Conservation (phyloP, 1,140 invertebrate genomes). For the Popillia japonica region DNA sequence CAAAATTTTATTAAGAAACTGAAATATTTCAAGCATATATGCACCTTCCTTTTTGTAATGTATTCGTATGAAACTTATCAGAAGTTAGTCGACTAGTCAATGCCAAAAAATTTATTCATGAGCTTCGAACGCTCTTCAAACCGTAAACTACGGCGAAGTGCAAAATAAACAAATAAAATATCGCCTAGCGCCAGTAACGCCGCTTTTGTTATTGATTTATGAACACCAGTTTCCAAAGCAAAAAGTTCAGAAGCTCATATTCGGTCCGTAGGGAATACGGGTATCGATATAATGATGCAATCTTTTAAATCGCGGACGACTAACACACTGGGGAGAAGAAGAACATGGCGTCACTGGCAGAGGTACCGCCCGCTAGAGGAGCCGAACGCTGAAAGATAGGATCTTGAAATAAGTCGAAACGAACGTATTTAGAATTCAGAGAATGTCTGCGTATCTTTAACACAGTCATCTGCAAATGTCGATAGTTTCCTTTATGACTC, state of each 20-base stretch:
- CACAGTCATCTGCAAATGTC: conserved; percentile 25
- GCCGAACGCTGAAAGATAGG: neutral
- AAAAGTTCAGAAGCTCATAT: neutral
- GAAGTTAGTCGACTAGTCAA: too few species aligned
- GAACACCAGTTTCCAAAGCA: neutral
- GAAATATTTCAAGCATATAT: too few species aligned
- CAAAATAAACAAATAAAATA: neutral
- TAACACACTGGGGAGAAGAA: neutral
- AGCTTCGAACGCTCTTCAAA: too few species aligned
- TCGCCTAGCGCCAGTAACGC: neutral
- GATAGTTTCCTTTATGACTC: conserved; percentile 29
- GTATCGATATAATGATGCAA: neutral
- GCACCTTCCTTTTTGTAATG: too few species aligned
- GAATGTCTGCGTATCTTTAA: conserved; percentile 25
- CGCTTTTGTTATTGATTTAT: neutral
- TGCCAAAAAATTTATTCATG: too few species aligned
- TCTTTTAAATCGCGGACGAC: conserved; percentile 5
- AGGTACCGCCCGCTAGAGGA: neutral
- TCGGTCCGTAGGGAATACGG: neutral
- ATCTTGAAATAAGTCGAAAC: conserved; percentile 5
- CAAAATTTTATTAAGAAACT: too few species aligned
- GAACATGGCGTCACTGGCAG: neutral
- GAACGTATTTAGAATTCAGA: conserved; percentile 12
- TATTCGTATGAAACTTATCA: too few species aligned
- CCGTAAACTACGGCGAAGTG: neutral